Conservation (phyloP, 2,113 vertebrate species). For the Lucifuga dentata region DNA sequence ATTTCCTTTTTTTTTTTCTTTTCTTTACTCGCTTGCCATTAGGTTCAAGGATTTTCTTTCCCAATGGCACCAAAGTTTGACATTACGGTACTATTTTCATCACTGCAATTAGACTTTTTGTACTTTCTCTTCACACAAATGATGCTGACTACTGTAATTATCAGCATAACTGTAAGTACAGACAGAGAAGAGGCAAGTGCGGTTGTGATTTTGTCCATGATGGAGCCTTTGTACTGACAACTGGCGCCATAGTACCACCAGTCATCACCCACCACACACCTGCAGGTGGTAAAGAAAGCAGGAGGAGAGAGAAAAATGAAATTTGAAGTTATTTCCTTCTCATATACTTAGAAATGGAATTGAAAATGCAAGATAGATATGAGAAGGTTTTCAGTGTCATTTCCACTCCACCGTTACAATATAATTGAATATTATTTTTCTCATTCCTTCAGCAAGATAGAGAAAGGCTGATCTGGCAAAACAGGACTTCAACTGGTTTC, state of each 20-base stretch:
- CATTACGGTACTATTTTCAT: background rate
- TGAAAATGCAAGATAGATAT: background rate
- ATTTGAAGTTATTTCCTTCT: background rate
- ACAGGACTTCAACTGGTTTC: too few relatives aligned
- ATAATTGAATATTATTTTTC: too few relatives aligned
- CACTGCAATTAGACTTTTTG: constrained; percentile 14
- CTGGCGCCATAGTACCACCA: constrained; percentile 91
- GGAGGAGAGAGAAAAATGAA: background rate
- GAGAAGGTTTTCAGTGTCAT: background rate
- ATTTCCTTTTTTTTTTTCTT: background rate
- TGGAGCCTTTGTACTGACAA: constrained; percentile 86
- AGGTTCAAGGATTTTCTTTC: background rate
- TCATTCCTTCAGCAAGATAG: too few relatives aligned
- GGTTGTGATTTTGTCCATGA: constrained; percentile 77
- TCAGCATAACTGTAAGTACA: constrained; percentile 78
- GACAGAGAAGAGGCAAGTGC: constrained; percentile 74
- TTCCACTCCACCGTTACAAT: too few relatives aligned
- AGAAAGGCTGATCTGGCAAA: too few relatives aligned
- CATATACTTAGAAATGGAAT: background rate
- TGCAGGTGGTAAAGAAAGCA: constrained; percentile 53
- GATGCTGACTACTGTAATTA: constrained; percentile 70
- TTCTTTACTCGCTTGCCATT: background rate
- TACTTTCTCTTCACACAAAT: constrained; percentile 78
- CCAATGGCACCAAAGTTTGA: background rate
- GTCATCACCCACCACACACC: constrained; percentile 85